Conservation (phyloP, 2,113 vertebrate species). For the Tyrannus savana region DNA sequence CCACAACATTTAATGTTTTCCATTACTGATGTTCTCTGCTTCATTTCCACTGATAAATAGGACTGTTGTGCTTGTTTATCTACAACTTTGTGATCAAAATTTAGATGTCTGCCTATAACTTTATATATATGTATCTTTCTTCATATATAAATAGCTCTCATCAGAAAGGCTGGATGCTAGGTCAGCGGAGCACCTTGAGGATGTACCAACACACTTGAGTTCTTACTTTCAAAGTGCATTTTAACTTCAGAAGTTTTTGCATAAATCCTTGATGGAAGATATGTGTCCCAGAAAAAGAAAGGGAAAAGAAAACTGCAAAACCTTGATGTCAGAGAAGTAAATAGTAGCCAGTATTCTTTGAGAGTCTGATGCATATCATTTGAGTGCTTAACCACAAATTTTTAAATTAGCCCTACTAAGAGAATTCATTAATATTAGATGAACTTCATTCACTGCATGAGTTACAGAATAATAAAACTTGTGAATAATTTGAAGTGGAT, state of each 20-base stretch:
- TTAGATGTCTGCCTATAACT: background rate
- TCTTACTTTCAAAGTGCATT: background rate
- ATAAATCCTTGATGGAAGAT: background rate
- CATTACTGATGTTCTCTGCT: background rate
- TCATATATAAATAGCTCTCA: background rate
- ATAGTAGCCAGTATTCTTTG: background rate
- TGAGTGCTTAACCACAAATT: background rate
- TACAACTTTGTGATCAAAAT: background rate
- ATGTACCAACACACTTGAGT: background rate
- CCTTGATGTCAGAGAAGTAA: background rate
- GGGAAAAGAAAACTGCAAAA: background rate
- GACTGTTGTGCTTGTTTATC: background rate
- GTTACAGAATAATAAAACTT: constrained; percentile 36
- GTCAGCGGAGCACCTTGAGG: background rate
- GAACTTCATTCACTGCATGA: constrained; percentile 7
- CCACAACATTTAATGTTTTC: background rate
- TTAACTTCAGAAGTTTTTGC: background rate
- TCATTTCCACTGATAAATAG: background rate
- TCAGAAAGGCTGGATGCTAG: background rate
- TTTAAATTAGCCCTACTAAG: constrained; percentile 13
- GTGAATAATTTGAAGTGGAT: background rate
- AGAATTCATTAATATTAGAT: constrained; percentile 37
- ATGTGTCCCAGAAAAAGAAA: background rate
- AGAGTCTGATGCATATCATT: background rate
- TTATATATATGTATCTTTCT: background rate